Conservation (phyloP, 2,797 vertebrate genomes). For the Garrulus glandarius region DNA sequence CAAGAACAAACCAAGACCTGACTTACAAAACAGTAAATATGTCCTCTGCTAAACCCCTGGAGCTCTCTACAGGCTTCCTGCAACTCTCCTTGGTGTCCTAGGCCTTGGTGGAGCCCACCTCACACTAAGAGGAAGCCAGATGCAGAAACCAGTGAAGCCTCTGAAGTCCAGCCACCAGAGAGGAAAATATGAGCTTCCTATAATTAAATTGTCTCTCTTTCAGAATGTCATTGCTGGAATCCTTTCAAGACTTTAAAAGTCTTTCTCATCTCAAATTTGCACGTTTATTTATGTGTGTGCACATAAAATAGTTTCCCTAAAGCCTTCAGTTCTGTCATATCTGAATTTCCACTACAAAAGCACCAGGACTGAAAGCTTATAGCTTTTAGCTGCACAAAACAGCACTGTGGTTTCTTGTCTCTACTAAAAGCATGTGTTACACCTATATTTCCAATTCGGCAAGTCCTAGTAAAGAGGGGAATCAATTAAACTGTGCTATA, state of each 20-base stretch:
- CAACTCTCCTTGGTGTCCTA: background rate
- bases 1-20: background rate
- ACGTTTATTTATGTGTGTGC: background rate
- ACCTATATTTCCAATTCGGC: conserved; percentile 16
- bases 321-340: conserved; percentile 36
- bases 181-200: background rate
- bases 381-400: conserved; percentile 40
- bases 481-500: background rate
- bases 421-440: conserved; percentile 46
- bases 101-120: background rate
- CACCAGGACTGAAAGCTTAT: conserved; percentile 54
- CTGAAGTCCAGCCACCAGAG: background rate
- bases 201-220: background rate
- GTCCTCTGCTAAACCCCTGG: background rate
- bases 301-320: conserved; percentile 36
- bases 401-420: conserved; percentile 35
- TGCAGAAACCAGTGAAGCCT: background rate
- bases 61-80: background rate
- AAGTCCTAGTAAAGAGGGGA: background rate
- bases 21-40: background rate
- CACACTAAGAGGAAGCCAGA: background rate
- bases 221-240: background rate
- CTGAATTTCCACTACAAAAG: conserved; percentile 61
- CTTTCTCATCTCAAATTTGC: background rate
- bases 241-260: background rate